phyloP scores from a whole-genome alignment of 2,888 invertebrate genomes.

The Stenodema calcarata region DNA sequence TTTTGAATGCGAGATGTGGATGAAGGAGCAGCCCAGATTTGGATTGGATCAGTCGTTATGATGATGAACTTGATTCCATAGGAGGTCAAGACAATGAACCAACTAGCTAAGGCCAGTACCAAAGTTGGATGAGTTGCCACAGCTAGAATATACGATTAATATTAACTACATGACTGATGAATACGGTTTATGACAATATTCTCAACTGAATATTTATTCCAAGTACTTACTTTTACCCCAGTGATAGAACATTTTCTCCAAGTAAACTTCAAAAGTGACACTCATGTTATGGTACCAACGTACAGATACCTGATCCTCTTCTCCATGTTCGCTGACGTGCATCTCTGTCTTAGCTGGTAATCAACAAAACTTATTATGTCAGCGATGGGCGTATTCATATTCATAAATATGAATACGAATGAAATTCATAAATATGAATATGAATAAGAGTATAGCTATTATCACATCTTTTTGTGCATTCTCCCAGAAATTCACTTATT shows the following conservation, averaged over 20 bases:
- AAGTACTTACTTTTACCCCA: conserved; percentile 63
- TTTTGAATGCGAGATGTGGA: conserved; percentile 84
- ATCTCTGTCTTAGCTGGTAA: too few species aligned
- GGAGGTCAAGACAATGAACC: conserved; percentile 69
- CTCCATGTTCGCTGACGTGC: not conserved
- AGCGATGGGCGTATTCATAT: too few species aligned
- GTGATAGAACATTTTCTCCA: conserved; percentile 62
- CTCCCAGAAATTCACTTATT: too few species aligned
- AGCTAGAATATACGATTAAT: conserved; percentile 60
- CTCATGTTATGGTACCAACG: conserved; percentile 44
- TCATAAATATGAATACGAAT: too few species aligned
- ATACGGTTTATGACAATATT: too few species aligned
- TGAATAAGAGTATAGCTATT: too few species aligned
- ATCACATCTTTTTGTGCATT: too few species aligned
- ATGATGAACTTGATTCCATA: conserved; percentile 73
- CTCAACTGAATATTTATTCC: too few species aligned
- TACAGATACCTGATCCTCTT: not conserved
- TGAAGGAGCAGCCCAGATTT: conserved; percentile 88
- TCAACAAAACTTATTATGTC: too few species aligned
- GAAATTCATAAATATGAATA: too few species aligned
- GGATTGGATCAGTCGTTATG: conserved; percentile 87
- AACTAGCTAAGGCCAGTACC: conserved; percentile 70
- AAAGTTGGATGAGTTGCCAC: conserved; percentile 74
- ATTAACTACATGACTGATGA: not conserved
- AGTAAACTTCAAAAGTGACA: conserved; percentile 57